Base-by-base conservation (phyloP, 2,888 invertebrate genomes). In the Brachyptera putata region DNA sequence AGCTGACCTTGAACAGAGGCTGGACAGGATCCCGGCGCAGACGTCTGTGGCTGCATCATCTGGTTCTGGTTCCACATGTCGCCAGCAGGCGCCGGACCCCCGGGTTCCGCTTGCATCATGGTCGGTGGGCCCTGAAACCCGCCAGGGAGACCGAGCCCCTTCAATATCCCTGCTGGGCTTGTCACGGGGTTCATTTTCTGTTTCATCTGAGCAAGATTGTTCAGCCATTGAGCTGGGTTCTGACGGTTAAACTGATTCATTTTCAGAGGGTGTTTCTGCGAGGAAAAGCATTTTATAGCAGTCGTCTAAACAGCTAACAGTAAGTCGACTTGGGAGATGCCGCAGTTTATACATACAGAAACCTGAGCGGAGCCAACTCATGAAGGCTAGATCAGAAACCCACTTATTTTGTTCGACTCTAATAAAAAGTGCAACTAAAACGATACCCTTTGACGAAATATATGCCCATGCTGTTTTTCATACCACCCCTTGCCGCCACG, bases 251-350 rank as follows among this genome's bases (percentile, higher is more conserved):
- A 87, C 72, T 92, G 93, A 58, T 89, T 88, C 74, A 89, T 84
- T 80, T 95, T 95, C 68, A 91, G 80, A 2, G 94, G 94, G 76
- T 93, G 89, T 80, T 94, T 95, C 84, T 90, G 79, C 61, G 82
- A 82, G 69, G 71, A 72, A 66, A 73, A 74, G 62, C 53, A 57
- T 34, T 53, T 18, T 34, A n/a, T 14, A n/a, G n/a, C n/a, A n/a
- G n/a, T n/a, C n/a, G n/a, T n/a, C n/a, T n/a, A n/a, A n/a, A n/a
- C n/a, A n/a, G n/a, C n/a, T n/a, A n/a, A n/a, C n/a, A n/a, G n/a
- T n/a, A n/a, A n/a, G n/a, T n/a, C n/a, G n/a, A n/a, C n/a, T n/a
- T n/a, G n/a, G n/a, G n/a, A n/a, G n/a, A n/a, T n/a, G n/a, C n/a
- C n/a, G n/a, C n/a, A n/a, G n/a, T n/a, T n/a, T n/a, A n/a, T n/a